Conservation (phyloP, 2,113 vertebrate genomes). For the Sorex araneus region DNA sequence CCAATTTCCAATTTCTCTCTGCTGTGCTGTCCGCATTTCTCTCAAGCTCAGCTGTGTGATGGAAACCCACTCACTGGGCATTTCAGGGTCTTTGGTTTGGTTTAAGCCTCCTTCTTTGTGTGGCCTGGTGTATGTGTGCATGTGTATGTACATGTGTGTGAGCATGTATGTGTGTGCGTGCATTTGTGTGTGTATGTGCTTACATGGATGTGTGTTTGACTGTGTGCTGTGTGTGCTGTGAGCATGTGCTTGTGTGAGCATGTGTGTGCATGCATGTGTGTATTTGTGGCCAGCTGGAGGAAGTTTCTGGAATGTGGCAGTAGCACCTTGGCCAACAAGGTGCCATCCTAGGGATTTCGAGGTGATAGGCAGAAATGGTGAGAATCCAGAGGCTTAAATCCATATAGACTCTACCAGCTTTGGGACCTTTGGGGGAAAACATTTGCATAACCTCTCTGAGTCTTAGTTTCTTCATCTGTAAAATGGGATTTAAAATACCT, state of each 20-base stretch:
- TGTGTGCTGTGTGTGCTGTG: no score
- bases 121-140: no score
- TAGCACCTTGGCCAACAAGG: not conserved
- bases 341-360: not conserved
- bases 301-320: not conserved
- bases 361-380: not conserved
- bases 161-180: no score
- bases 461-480: slow-evolving; percentile 45
- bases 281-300: not conserved
- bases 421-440: not conserved
- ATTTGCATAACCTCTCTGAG: slow-evolving; percentile 10
- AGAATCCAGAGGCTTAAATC: not conserved
- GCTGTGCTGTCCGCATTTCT: not conserved
- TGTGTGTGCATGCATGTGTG: no score
- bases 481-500: slow-evolving; percentile 48
- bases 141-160: no score
- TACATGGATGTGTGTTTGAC: no score
- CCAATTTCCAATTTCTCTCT: not conserved
- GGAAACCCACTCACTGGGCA: not conserved
- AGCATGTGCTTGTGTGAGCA: no score
- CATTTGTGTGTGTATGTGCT: no score
- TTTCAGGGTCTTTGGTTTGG: not conserved
- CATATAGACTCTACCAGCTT: not conserved
- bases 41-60: not conserved
- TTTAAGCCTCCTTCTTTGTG: not conserved